phyloP scores from a whole-genome alignment of 2,888 invertebrate genomes.

The Tetragnatha montana region DNA sequence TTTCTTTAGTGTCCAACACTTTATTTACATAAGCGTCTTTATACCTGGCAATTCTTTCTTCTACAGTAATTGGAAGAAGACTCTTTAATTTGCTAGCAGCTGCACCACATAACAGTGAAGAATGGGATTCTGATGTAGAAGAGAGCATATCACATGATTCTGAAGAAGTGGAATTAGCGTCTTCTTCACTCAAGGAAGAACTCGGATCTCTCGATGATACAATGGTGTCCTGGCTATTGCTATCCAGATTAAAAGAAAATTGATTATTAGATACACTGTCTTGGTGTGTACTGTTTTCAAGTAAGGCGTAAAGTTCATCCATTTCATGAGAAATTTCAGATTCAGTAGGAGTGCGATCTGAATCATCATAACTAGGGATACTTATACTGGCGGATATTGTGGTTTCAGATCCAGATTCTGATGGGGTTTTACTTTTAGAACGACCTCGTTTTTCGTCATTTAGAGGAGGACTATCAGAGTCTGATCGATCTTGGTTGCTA shows the following conservation, averaged over 20 bases:
- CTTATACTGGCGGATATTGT: constrained; percentile 72
- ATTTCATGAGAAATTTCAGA: constrained; percentile 73
- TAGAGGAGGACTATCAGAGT: constrained; percentile 65
- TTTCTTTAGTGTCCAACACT: constrained; percentile 43
- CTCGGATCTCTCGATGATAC: constrained; percentile 29
- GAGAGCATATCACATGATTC: constrained; percentile 41
- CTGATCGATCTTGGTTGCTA: constrained; percentile 65
- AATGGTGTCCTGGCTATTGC: constrained; percentile 41
- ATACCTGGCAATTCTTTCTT: constrained; percentile 68
- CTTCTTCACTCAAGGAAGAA: constrained; percentile 63
- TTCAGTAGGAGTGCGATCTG: constrained; percentile 72
- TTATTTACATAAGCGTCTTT: constrained; percentile 64
- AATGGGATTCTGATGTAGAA: constrained; percentile 28
- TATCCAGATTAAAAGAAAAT: constrained; percentile 63
- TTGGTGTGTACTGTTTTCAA: constrained; percentile 61
- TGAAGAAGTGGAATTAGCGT: constrained; percentile 37
- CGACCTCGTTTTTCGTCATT: constrained; percentile 52
- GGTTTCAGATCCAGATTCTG: constrained; percentile 72
- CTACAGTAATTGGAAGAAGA: constrained; percentile 65
- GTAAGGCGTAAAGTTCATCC: constrained; percentile 72
- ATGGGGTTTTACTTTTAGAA: constrained; percentile 70
- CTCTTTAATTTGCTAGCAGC: constrained; percentile 67
- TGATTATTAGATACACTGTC: constrained; percentile 53
- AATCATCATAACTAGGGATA: constrained; percentile 72
- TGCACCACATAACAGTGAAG: constrained; percentile 62